phyloP scores from a whole-genome alignment of 2,797 vertebrate species.

The Florisuga fusca region DNA sequence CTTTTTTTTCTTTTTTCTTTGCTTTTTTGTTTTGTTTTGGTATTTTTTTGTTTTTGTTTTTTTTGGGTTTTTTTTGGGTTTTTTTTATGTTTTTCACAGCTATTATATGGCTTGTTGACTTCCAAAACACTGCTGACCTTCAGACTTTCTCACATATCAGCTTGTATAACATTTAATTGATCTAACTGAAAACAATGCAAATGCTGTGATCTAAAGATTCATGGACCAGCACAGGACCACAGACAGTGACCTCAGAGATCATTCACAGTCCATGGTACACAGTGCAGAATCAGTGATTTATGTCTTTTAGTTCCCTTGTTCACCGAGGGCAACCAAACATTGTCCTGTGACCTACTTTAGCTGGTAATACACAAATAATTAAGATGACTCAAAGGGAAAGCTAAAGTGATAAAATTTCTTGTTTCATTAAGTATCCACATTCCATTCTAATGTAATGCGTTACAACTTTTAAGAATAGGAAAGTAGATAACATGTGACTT shows the following conservation, averaged over 20 bases:
- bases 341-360: background rate
- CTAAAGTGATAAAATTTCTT: background rate
- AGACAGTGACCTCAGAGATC: background rate
- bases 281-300: background rate
- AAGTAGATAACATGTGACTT: conserved; percentile 44
- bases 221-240: background rate
- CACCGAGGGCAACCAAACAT: background rate
- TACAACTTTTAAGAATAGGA: conserved; percentile 26
- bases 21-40: no score
- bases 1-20: no score
- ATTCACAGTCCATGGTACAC: background rate
- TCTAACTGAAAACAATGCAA: background rate
- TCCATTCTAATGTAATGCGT: background rate
- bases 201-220: background rate
- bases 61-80: no score
- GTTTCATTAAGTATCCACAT: conserved; percentile 48
- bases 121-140: background rate
- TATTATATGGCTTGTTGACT: background rate
- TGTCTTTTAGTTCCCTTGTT: background rate
- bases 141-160: background rate
- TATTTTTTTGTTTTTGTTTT: background rate
- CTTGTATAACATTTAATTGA: background rate
- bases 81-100: background rate
- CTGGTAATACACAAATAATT: background rate
- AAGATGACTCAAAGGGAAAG: conserved; percentile 1